phyloP scores from a whole-genome alignment of 2,888 invertebrate genomes.

The Scaptomyza flava region DNA sequence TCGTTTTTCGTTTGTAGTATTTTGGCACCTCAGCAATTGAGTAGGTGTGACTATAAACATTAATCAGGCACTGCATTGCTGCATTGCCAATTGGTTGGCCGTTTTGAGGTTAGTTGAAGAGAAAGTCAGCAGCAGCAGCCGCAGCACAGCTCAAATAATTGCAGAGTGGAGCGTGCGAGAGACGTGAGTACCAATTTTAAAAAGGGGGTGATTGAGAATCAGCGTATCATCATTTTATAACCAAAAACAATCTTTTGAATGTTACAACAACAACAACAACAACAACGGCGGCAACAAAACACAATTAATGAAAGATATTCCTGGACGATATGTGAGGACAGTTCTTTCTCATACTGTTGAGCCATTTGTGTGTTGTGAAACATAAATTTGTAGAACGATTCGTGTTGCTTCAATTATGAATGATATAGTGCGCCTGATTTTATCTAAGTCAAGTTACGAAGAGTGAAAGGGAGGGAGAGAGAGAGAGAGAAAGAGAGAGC shows the following conservation, averaged over 20 bases:
- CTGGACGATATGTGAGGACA: slow-evolving; percentile 7
- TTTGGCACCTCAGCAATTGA: slow-evolving; percentile 70
- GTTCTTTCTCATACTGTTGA: not conserved
- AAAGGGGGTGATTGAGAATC: slow-evolving; percentile 41
- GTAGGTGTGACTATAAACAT: slow-evolving; percentile 74
- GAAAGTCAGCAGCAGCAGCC: slow-evolving; percentile 36
- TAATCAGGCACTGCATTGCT: slow-evolving; percentile 60
- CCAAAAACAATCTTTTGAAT: slow-evolving; percentile 25
- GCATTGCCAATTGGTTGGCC: slow-evolving; percentile 19
- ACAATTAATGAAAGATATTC: slow-evolving; percentile 47
- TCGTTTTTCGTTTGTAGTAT: slow-evolving; percentile 19
- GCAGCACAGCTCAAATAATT: slow-evolving; percentile 33
- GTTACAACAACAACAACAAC: slow-evolving; percentile 1
- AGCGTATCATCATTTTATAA: slow-evolving; percentile 19
- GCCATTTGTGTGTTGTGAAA: slow-evolving; percentile 1
- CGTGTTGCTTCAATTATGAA: slow-evolving; percentile 1
- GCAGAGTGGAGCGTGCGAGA: slow-evolving; percentile 17
- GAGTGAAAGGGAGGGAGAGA: not conserved
- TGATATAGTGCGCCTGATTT: not conserved
- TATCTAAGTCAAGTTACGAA: slow-evolving; percentile 6
- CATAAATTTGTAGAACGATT: slow-evolving; percentile 6
- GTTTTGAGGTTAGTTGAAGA: slow-evolving; percentile 62
- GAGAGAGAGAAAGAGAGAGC: too few species aligned
- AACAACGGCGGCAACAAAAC: not conserved
- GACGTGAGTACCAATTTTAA: slow-evolving; percentile 42